Evolutionary conservation across 2,113 vertebrate species (phyloP).

Genomic region (Gallinago jamesoni): DNA sequence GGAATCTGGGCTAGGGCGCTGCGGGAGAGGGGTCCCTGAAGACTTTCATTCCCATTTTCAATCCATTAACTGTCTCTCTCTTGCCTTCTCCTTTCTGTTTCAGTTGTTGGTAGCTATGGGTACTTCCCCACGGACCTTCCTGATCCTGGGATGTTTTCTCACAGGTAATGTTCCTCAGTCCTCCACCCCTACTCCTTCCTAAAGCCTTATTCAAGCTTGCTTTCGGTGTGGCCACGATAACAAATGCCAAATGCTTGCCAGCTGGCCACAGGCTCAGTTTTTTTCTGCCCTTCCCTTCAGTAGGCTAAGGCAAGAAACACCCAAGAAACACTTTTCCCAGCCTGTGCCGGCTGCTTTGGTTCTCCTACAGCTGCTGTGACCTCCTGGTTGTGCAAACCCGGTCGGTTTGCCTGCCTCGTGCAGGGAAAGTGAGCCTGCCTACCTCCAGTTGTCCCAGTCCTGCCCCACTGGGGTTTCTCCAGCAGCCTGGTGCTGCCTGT

Average conservation of each 20-base stretch:
- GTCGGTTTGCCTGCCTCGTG: fast-evolving
- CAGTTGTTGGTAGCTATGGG: constrained; percentile 81
- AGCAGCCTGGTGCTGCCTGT: background rate
- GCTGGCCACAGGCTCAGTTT: background rate
- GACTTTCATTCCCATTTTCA: background rate
- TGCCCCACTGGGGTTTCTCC: background rate
- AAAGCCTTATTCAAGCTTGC: background rate
- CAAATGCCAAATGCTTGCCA: background rate
- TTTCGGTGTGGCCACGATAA: background rate
- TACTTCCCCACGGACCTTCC: constrained; percentile 56
- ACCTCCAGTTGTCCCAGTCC: background rate
- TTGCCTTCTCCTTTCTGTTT: constrained; percentile 57
- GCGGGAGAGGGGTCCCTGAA: background rate
- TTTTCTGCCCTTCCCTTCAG: background rate
- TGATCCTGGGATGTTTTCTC: constrained; percentile 80
- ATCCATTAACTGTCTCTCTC: background rate
- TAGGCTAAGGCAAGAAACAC: background rate
- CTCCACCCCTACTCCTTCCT: background rate
- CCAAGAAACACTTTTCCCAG: background rate
- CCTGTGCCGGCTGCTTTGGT: fast-evolving
- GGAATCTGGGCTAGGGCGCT: background rate
- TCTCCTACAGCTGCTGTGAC: background rate
- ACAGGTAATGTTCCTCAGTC: constrained; percentile 63
- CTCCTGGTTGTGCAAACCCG: background rate
- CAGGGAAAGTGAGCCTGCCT: background rate